Percentiles rank a stretch among this genome's conserved stretches.
These are phyloP conservation scores for Oedothorax gibbosus DNA, from an alignment of 1,140 invertebrate species.

Conservation along the genomic window DNA sequence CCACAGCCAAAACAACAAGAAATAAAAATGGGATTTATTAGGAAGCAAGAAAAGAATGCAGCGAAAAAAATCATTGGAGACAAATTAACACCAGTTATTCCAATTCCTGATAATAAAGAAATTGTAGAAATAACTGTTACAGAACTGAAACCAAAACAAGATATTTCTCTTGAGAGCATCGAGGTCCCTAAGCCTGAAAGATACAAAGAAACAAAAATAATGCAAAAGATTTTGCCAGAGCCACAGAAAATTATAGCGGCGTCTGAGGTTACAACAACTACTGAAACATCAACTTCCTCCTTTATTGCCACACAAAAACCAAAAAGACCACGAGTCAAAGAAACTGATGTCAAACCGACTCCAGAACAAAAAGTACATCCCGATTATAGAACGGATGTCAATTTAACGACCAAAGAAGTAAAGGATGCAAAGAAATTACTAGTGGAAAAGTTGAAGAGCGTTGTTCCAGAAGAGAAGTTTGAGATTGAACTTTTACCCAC, in stretches of 20 bases:
- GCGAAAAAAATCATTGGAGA: constrained; percentile 34
- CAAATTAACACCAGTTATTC: constrained; percentile 19
- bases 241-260: not conserved
- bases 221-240: constrained; percentile 19
- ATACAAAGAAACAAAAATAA: constrained; percentile 9
- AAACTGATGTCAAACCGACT: constrained; percentile 1
- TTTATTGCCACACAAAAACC: constrained; percentile 6
- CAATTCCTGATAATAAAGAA: constrained; percentile 10
- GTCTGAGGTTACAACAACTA: not conserved
- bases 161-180: constrained; percentile 44
- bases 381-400: not conserved
- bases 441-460: constrained; percentile 9
- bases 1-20: not conserved
- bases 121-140: constrained; percentile 42
- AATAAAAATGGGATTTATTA: constrained; percentile 11
- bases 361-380: not conserved
- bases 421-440: constrained; percentile 9
- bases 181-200: constrained; percentile 22
- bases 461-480: not conserved
- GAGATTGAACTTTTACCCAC: constrained; percentile 1
- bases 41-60: constrained; percentile 5
- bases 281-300: not conserved
- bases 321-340: not conserved
- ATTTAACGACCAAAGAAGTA: constrained; percentile 16
- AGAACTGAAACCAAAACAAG: constrained; percentile 55